Base-by-base conservation (phyloP, 2,113 vertebrate species). In the Leptobrachium leishanense region DNA sequence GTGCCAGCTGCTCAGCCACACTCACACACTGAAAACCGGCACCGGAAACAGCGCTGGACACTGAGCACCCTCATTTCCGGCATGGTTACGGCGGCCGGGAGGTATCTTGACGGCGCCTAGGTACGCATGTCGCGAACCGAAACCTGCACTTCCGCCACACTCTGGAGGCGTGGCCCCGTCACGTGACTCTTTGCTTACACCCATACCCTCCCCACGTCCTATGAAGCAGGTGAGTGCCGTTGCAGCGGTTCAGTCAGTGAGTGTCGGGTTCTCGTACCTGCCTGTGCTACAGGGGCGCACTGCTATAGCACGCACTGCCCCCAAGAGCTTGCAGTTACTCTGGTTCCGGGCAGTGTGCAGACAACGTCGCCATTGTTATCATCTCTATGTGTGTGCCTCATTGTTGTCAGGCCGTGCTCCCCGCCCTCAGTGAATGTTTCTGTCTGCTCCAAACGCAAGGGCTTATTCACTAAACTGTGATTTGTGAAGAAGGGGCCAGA, bases 21-120 rank as follows among this genome's bases (percentile, higher is more conserved):
- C 44, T 6, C 66, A 0, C 43, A 3, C 54, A 40, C 0, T 2
- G 75, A 3, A 77, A 2, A 76, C 85, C 85, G 11, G 67, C 62
- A 67, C 43, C 65, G 69, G 68, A 72, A 71, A 5, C 39, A 72
- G 69, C 69, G 31, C 44, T 13, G 46, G 4, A 50, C 46, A 5
- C 4, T 8, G 4, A 62, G 43, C 5, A 6, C 0, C 11, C 67
- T 0, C 46, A 50, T 1, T 50, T 50, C 46, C 46, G 4, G 55
- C 50, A 64, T n/a, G 20, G 62, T 5, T 9, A 64, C 62, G 6
- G 62, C 62, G 62, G 55, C 55, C n/a, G 62, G 3, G 55, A 59
- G 2, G 46, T 31, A 31, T 31, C 20, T 31, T 31, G 20, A 31
- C 20, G 20, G 20, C 20, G 20, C 20, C 20, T 31, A 31, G 20